phyloP scores from a whole-genome alignment of 2,113 vertebrate species.

The Mastomys coucha region DNA sequence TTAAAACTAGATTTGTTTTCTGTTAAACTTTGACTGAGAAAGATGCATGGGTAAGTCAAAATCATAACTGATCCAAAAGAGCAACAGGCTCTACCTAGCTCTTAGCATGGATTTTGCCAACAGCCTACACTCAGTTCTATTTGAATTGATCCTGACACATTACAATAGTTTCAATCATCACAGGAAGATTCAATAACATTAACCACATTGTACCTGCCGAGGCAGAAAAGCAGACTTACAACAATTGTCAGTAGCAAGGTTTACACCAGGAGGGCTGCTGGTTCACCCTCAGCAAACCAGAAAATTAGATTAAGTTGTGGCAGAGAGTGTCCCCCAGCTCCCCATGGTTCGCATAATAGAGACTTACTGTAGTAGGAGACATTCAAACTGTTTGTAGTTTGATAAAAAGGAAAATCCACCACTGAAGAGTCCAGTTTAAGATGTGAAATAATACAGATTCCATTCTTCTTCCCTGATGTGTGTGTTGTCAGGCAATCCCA shows the following conservation, averaged over 20 bases:
- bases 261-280: slow-evolving; percentile 54
- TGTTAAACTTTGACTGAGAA: slow-evolving; percentile 5
- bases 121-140: slow-evolving; percentile 1
- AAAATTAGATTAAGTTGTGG: slow-evolving; percentile 67
- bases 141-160: slow-evolving; percentile 70
- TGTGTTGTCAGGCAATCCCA: not conserved
- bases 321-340: not conserved
- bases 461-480: slow-evolving; percentile 11
- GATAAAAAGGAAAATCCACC: slow-evolving; percentile 53
- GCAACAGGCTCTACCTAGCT: not conserved
- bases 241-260: slow-evolving; percentile 73
- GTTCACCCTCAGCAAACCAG: slow-evolving; percentile 64
- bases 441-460: slow-evolving; percentile 30
- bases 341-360: slow-evolving; percentile 33
- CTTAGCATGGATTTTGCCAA: not conserved
- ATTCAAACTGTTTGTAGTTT: slow-evolving; percentile 52
- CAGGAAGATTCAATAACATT: slow-evolving; percentile 60
- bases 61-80: slow-evolving; percentile 1
- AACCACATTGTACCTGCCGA: slow-evolving; percentile 60
- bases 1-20: slow-evolving; percentile 24
- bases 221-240: slow-evolving; percentile 71
- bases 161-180: slow-evolving; percentile 67
- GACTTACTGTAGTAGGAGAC: slow-evolving; percentile 58
- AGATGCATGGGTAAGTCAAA: not conserved
- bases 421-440: slow-evolving; percentile 28